These are phyloP conservation scores for Choristoneura rosaceana DNA, from an alignment of 2,888 invertebrate genomes.

Conservation along the genomic window DNA sequence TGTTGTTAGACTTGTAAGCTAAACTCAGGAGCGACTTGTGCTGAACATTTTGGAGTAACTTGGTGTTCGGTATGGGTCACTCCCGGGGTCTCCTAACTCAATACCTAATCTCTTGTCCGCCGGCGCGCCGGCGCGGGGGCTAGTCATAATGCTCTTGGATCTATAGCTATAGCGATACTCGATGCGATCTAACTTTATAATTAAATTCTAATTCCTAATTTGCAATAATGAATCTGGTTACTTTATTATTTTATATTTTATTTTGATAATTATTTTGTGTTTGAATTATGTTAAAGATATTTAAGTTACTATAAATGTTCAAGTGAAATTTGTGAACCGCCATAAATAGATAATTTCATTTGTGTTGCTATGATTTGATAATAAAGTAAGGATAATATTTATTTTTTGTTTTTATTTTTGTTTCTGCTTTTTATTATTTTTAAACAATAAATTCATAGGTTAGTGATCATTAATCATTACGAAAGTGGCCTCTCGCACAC, in stretches of 20 bases:
- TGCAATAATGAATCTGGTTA: constrained; percentile 61
- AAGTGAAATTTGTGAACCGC: constrained; percentile 45
- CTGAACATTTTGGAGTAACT: not conserved
- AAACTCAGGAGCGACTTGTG: constrained; percentile 52
- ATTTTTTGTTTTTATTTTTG: constrained; percentile 49
- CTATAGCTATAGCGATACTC: constrained; percentile 31
- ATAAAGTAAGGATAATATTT: constrained; percentile 51
- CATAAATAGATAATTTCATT: constrained; percentile 44
- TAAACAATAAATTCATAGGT: not conserved
- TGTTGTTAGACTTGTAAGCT: constrained; percentile 51
- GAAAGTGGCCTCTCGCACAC: constrained; percentile 63
- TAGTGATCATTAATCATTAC: constrained; percentile 1
- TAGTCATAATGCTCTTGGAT: constrained; percentile 65
- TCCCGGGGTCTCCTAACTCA: constrained; percentile 63
- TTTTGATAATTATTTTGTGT: constrained; percentile 49
- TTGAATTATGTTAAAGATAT: constrained; percentile 40
- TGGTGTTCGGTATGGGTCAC: not conserved
- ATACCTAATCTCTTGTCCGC: constrained; percentile 65
- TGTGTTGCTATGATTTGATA: constrained; percentile 50
- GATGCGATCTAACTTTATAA: constrained; percentile 45
- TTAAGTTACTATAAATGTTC: constrained; percentile 42
- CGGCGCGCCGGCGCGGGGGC: constrained; percentile 55
- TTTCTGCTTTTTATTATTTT: constrained; percentile 36
- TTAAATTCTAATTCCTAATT: constrained; percentile 43
- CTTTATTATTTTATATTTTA: constrained; percentile 49